These are phyloP conservation scores for Stomorhina lunata DNA, from an alignment of 2,888 invertebrate species.

Conservation along the genomic window DNA sequence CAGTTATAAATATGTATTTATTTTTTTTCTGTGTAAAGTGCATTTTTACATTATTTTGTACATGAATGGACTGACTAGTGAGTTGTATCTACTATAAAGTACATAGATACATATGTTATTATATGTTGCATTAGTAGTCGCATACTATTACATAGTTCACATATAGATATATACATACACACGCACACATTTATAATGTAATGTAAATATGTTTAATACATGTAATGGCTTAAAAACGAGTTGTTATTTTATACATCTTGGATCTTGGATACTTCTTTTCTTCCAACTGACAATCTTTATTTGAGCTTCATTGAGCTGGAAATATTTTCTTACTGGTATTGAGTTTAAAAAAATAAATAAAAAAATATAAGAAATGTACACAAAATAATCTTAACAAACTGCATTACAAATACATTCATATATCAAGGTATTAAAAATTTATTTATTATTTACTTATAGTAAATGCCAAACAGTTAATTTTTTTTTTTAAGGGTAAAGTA, in stretches of 20 bases:
- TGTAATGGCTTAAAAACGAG: conserved; percentile 38
- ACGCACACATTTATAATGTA: conserved; percentile 14
- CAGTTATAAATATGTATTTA: conserved; percentile 65
- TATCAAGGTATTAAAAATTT: conserved; percentile 52
- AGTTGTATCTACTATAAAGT: conserved; percentile 9
- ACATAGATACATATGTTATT: not conserved
- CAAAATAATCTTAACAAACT: conserved; percentile 39
- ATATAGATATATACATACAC: too few species aligned
- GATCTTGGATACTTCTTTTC: conserved; percentile 28
- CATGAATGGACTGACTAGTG: conserved; percentile 45
- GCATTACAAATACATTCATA: conserved; percentile 22
- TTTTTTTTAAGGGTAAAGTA: not conserved
- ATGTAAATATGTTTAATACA: conserved; percentile 54
- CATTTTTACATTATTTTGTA: conserved; percentile 53
- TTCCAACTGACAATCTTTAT: conserved; percentile 63
- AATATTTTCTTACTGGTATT: conserved; percentile 42
- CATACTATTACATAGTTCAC: too few species aligned
- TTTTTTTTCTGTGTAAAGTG: conserved; percentile 58
- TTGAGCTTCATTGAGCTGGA: conserved; percentile 63
- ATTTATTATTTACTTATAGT: conserved; percentile 21
- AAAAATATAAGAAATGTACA: conserved; percentile 15
- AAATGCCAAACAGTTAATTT: conserved; percentile 27
- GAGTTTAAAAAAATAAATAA: conserved; percentile 32
- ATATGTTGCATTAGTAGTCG: conserved; percentile 20
- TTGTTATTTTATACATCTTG: not conserved